phyloP scores from a whole-genome alignment of 2,797 vertebrate species.

The Phalanger gymnotis region DNA sequence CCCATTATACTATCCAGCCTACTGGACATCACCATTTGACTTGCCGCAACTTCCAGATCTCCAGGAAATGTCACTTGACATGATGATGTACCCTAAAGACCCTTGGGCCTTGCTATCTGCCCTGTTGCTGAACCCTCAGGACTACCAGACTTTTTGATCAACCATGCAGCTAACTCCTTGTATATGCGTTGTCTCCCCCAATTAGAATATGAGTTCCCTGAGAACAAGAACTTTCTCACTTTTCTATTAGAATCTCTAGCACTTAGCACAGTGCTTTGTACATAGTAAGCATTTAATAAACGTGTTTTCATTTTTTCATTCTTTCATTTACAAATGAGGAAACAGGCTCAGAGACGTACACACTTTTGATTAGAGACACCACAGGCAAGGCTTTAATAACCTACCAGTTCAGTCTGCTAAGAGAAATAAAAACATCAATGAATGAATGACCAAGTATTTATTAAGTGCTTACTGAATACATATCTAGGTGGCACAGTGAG shows the following conservation, averaged over 20 bases:
- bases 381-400: neutral
- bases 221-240: neutral
- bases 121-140: neutral
- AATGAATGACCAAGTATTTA: neutral
- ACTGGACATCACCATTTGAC: neutral
- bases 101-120: neutral
- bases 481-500: neutral
- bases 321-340: neutral
- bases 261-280: neutral
- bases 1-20: neutral
- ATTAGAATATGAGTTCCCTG: neutral
- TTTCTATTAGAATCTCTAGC: neutral
- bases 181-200: neutral
- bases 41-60: neutral
- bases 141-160: neutral
- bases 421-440: neutral
- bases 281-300: neutral
- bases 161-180: neutral
- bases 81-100: neutral
- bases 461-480: neutral
- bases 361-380: neutral
- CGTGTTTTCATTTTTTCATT: neutral
- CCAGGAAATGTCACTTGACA: too few relatives aligned
- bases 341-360: neutral
- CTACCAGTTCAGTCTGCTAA: neutral